Evolutionary conservation across 1,140 invertebrate species (phyloP).

Genomic region (Scaptomyza pallida): DNA sequence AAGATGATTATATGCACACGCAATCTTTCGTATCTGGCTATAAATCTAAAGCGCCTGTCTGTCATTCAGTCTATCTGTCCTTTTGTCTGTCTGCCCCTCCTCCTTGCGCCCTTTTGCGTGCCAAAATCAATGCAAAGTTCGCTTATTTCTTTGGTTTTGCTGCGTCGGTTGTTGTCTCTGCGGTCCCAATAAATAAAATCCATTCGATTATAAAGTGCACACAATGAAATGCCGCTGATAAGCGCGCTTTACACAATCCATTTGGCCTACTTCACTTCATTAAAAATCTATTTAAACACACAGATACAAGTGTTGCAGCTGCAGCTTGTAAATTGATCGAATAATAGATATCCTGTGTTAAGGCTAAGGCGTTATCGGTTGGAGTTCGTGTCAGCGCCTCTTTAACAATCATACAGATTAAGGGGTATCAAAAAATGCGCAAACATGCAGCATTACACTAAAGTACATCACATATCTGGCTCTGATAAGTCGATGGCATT

Average conservation of each 20-base stretch:
- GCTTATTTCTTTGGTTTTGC: constrained; percentile 25
- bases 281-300: constrained; percentile 80
- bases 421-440: constrained; percentile 8
- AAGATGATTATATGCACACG: constrained; percentile 75
- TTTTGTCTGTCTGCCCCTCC: constrained; percentile 17
- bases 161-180: constrained; percentile 25
- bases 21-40: constrained; percentile 63
- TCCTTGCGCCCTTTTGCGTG: constrained; percentile 42
- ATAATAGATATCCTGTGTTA: neutral
- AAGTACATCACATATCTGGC: constrained; percentile 16
- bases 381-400: no score
- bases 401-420: neutral
- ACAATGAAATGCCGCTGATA: constrained; percentile 75
- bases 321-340: neutral
- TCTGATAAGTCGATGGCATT: constrained; percentile 26
- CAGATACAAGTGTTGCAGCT: constrained; percentile 16
- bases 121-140: constrained; percentile 76
- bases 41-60: constrained; percentile 67
- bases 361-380: neutral
- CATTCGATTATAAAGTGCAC: constrained; percentile 77
- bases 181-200: constrained; percentile 72
- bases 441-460: neutral
- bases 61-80: constrained; percentile 36
- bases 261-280: constrained; percentile 79
- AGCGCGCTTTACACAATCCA: constrained; percentile 64